phyloP scores from a whole-genome alignment of 35 echinoderm and acorn worm species.

The Acanthaster planci region DNA sequence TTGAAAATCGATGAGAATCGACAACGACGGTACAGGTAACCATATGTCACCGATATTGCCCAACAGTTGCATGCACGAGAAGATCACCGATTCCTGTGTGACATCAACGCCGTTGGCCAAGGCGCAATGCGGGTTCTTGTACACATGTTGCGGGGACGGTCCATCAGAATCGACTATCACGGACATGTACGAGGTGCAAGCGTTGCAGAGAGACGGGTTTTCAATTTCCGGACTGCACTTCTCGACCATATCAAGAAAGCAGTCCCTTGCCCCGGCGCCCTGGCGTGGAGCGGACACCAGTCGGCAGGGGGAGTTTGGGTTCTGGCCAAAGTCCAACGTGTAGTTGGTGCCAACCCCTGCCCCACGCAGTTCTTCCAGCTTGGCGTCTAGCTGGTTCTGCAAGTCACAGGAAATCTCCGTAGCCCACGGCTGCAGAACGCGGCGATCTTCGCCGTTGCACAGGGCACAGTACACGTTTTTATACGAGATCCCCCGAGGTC shows the following conservation, averaged over 20 bases:
- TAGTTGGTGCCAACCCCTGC: too few relatives aligned
- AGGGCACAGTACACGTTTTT: background rate
- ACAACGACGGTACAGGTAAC: background rate
- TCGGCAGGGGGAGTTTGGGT: background rate
- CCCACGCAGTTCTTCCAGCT: background rate
- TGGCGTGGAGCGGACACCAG: background rate
- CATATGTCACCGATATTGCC: background rate
- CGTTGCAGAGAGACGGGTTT: background rate
- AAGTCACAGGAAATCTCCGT: background rate
- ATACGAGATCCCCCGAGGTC: background rate
- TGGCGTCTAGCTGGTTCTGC: background rate
- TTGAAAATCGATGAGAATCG: background rate
- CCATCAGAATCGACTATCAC: background rate
- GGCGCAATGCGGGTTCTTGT: background rate
- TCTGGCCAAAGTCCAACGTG: background rate
- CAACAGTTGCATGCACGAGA: background rate
- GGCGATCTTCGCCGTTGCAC: background rate
- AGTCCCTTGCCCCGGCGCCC: background rate
- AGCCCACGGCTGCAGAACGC: background rate
- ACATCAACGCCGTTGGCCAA: background rate
- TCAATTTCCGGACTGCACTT: background rate
- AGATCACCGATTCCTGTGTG: background rate
- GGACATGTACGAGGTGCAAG: background rate
- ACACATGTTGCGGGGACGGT: background rate
- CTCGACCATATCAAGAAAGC: background rate